Conservation (phyloP, 2,888 invertebrate species). For the Drosophila sordidula region DNA sequence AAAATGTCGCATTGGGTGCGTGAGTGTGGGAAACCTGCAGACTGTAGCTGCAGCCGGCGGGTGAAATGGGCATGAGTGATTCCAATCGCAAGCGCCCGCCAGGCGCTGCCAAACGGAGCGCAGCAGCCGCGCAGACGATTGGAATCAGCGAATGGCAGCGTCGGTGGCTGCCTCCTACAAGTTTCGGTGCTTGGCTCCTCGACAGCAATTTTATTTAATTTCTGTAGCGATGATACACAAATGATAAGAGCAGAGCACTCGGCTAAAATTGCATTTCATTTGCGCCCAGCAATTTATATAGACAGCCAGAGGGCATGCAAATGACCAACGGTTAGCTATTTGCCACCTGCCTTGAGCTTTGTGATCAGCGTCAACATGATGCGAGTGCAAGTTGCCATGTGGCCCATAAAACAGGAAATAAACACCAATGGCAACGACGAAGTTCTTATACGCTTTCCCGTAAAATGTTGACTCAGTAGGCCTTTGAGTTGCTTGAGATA, state of each 20-base stretch:
- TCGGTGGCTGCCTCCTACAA: slow-evolving; percentile 66
- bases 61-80: slow-evolving; percentile 67
- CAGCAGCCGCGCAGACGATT: slow-evolving; percentile 71
- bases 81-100: slow-evolving; percentile 66
- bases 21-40: slow-evolving; percentile 69
- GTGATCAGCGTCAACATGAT: slow-evolving; percentile 74
- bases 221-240: slow-evolving; percentile 61
- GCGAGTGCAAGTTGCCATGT: slow-evolving; percentile 46
- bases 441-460: slow-evolving; percentile 15
- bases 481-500: neutral
- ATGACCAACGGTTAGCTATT: slow-evolving; percentile 44
- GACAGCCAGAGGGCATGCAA: slow-evolving; percentile 50
- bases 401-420: slow-evolving; percentile 61
- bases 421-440: neutral
- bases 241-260: slow-evolving; percentile 65
- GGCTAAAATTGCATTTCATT: slow-evolving; percentile 71
- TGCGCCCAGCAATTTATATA: slow-evolving; percentile 57
- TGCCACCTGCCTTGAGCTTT: slow-evolving; percentile 42
- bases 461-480: too few relatives aligned
- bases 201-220: slow-evolving; percentile 74
- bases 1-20: slow-evolving; percentile 72
- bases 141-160: slow-evolving; percentile 64
- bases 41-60: slow-evolving; percentile 32
- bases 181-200: slow-evolving; percentile 59
- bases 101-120: slow-evolving; percentile 79